Base-by-base conservation (phyloP, 1,140 invertebrate genomes). In the Macrobrachium rosenbergii region DNA sequence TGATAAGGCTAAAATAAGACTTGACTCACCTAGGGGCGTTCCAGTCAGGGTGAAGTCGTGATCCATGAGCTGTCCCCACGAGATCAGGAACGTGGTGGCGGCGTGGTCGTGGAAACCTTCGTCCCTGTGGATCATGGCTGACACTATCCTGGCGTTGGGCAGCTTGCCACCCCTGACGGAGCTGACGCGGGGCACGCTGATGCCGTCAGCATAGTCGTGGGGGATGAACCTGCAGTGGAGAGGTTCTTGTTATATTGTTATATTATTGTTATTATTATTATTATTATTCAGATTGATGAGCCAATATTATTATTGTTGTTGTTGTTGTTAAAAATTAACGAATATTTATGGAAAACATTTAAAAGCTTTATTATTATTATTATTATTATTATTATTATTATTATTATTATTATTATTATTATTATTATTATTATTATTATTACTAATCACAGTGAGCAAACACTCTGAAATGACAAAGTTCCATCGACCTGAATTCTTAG, bases 41-140 rank as follows among this genome's bases (percentile, higher is more conserved):
- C 94, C 97, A 73, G 96, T 97, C 16, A 98, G 93, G 1, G 97
- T 98, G 89, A 97, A 96, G 91, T 98, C 97, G 92, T 98, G 97
- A 92, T 98, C 97, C 94, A 98, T 96, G 92, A 98, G 97, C 92
- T 98, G 97, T 90, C 97, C 97, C 96, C 96, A 98, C 79, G 96
- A 96, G 88, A 98, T 96, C 72, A 98, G 94, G 95, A 98, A 96
- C 82, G 97, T 96, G 14, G 97, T 98, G 75, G 96, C 96, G 23
- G 96, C 96, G 91, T 98, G 96, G 92, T 98, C 96, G 91, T 98
- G 96, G 93, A 95, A 97, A 43, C 96, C 96, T 87, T 97, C 96
- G 90, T 98, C 97, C 10, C 76, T 60, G 91, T 98, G 97, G 73
- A 98, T 96, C 0, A 95, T 94, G 0, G 96, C 95, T 0, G 97